phyloP scores from a whole-genome alignment of 2,888 invertebrate genomes.

The Lycia hirtaria region DNA sequence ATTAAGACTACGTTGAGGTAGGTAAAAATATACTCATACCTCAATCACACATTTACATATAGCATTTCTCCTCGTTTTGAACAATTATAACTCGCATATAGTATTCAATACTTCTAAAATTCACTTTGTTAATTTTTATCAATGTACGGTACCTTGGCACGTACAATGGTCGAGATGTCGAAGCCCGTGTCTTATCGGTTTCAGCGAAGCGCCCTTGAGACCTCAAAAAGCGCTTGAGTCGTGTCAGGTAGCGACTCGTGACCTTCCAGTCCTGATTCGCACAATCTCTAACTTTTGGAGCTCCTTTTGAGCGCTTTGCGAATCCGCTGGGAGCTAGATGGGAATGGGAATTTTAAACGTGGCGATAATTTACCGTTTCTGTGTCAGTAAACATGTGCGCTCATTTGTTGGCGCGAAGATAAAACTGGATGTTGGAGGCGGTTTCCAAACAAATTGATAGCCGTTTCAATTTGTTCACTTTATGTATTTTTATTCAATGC shows the following conservation, averaged over 20 bases:
- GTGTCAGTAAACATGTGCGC: slow-evolving; percentile 38
- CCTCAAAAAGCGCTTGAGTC: slow-evolving; percentile 35
- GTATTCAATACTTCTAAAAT: background rate
- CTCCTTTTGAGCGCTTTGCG: slow-evolving; percentile 12
- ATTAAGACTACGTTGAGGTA: slow-evolving; percentile 1
- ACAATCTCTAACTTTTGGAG: slow-evolving; percentile 16
- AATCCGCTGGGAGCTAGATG: slow-evolving; percentile 2
- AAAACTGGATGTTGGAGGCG: slow-evolving; percentile 17
- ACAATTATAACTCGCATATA: no score
- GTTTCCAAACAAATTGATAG: slow-evolving; percentile 19
- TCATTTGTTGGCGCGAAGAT: slow-evolving; percentile 44
- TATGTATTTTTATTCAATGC: background rate
- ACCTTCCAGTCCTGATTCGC: slow-evolving; percentile 24
- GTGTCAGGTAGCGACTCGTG: slow-evolving; percentile 46
- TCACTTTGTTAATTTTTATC: background rate
- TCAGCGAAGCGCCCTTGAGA: slow-evolving; percentile 50
- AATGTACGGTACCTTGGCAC: background rate
- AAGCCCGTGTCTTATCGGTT: slow-evolving; percentile 59
- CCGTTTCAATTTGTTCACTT: slow-evolving; percentile 19
- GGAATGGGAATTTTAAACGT: slow-evolving; percentile 24
- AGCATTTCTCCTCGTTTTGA: no score
- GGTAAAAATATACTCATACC: no score
- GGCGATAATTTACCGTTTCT: slow-evolving; percentile 30
- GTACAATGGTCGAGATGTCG: slow-evolving; percentile 9
- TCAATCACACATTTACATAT: no score